phyloP scores from a whole-genome alignment of 2,113 vertebrate genomes.

The Oncorhynchus masou region DNA sequence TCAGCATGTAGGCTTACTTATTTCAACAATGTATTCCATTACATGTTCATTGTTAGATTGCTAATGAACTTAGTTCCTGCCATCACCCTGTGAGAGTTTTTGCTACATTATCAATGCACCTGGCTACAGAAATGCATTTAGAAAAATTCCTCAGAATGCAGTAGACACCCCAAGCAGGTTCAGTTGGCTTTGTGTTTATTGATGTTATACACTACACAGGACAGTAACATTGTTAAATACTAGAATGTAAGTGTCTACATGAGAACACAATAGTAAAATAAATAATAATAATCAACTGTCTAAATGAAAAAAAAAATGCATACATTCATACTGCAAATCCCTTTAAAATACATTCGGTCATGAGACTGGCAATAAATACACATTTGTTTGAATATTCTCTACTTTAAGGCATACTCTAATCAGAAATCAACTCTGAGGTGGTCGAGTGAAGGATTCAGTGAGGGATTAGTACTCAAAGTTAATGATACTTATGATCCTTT shows the following conservation, averaged over 20 bases:
- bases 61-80: not conserved
- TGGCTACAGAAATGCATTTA: not conserved
- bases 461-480: conserved; percentile 38
- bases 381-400: conserved; percentile 52
- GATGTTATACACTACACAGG: conserved; percentile 69
- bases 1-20: too few species aligned
- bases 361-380: conserved; percentile 46
- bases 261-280: conserved; percentile 47
- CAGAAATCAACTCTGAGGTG: conserved; percentile 45
- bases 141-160: not conserved
- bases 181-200: conserved; percentile 64
- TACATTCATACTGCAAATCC: conserved; percentile 39
- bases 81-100: too few species aligned
- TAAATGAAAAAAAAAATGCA: conserved; percentile 25
- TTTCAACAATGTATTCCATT: too few species aligned
- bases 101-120: not conserved
- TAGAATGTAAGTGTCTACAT: conserved; percentile 65
- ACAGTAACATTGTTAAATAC: conserved; percentile 74
- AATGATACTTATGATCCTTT: conserved; percentile 10
- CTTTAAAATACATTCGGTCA: conserved; percentile 36
- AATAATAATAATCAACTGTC: conserved; percentile 19
- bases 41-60: too few species aligned
- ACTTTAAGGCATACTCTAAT: conserved; percentile 69
- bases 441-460: conserved; percentile 20
- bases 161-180: not conserved